Evolutionary conservation across 1,140 invertebrate species (phyloP).

Genomic region (Scaptomyza pallida): DNA sequence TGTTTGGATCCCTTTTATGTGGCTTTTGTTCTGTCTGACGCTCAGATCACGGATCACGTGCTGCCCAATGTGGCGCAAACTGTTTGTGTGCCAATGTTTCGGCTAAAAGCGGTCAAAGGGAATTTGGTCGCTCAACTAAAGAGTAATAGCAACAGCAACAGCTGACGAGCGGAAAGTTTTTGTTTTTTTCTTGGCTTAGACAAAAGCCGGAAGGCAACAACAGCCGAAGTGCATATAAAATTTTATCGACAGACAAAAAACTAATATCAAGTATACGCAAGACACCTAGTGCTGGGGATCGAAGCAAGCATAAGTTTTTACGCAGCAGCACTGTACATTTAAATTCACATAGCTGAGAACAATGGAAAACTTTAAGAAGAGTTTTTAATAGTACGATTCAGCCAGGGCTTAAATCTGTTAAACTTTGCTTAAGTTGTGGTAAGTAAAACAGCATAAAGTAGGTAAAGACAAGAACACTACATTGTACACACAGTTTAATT

Average conservation of each 20-base stretch:
- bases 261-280: constrained; percentile 31
- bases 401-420: too few species aligned
- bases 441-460: too few species aligned
- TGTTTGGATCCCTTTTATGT: background rate
- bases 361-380: too few species aligned
- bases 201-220: constrained; percentile 8
- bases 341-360: background rate
- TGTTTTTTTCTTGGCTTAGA: too few species aligned
- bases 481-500: too few species aligned
- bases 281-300: background rate
- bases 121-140: constrained; percentile 56
- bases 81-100: constrained; percentile 37
- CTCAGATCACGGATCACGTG: constrained; percentile 65
- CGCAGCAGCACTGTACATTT: background rate
- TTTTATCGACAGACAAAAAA: constrained; percentile 47
- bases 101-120: constrained; percentile 18
- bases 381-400: too few species aligned
- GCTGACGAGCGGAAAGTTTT: constrained; percentile 51
- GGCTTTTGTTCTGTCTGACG: constrained; percentile 8
- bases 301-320: background rate
- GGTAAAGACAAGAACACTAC: too few species aligned
- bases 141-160: constrained; percentile 59
- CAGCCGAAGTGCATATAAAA: constrained; percentile 56
- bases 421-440: too few species aligned
- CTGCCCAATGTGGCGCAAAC: constrained; percentile 72